These are phyloP conservation scores for Trichonephila clavata DNA, from an alignment of 1,140 invertebrate species.

Conservation along the genomic window DNA sequence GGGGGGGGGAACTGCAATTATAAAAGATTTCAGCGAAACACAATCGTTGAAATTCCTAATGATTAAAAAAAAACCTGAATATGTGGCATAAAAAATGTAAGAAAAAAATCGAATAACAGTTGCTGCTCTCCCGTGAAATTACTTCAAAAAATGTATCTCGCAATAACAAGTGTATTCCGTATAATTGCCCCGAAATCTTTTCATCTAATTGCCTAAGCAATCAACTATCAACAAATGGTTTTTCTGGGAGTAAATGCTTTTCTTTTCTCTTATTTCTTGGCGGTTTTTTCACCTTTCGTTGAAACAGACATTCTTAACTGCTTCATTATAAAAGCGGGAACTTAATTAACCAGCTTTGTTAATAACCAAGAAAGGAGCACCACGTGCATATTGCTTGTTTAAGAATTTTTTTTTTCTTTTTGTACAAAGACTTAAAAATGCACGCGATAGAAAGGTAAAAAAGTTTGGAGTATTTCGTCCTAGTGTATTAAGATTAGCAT, in stretches of 20 bases:
- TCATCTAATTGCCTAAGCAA: conserved; percentile 55
- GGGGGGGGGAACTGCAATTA: neutral
- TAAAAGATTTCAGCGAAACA: neutral
- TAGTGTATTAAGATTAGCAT: neutral
- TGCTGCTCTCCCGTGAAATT: neutral
- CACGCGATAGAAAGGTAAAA: neutral
- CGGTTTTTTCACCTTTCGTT: neutral
- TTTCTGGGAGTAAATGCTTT: neutral
- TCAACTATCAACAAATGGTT: conserved; percentile 71
- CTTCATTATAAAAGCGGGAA: conserved; percentile 35
- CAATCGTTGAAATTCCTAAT: conserved; percentile 10
- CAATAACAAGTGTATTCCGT: neutral
- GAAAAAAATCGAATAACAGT: neutral
- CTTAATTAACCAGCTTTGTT: conserved; percentile 60
- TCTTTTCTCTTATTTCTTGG: neutral
- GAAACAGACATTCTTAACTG: neutral
- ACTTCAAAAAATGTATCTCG: neutral
- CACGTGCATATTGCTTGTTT: neutral
- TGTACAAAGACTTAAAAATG: neutral
- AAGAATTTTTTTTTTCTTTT: neutral
- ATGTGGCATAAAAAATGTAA: neutral
- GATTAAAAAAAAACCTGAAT: neutral
- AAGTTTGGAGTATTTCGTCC: neutral
- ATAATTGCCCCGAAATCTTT: conserved; percentile 49
- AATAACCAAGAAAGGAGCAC: conserved; percentile 4